Percentiles rank a stretch among this genome's conserved stretches.
These are phyloP conservation scores for Petroica traversi DNA, from an alignment of 2,113 vertebrate species.

Conservation along the genomic window DNA sequence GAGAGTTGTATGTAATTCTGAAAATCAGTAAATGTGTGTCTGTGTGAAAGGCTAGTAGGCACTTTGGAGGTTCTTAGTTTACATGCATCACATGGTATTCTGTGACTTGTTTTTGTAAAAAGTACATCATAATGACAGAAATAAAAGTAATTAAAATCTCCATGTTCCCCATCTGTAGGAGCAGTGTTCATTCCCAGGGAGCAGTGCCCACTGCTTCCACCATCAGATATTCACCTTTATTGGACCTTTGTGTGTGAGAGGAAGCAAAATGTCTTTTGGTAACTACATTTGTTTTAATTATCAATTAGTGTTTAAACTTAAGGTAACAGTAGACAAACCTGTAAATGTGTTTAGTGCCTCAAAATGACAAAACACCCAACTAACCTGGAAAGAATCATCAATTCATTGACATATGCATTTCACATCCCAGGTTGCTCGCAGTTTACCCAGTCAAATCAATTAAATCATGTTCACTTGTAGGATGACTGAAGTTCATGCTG, in stretches of 20 bases:
- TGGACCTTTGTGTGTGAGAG: neutral
- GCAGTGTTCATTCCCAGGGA: neutral
- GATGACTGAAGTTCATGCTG: neutral
- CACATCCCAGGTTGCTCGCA: neutral
- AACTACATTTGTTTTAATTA: neutral
- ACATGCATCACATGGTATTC: neutral
- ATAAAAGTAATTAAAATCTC: neutral
- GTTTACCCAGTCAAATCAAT: neutral
- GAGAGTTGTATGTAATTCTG: neutral
- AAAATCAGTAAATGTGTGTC: neutral
- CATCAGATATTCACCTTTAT: neutral
- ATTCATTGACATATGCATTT: neutral
- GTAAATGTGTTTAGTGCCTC: neutral
- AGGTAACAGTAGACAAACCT: neutral
- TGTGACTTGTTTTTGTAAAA: neutral
- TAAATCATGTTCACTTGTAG: neutral
- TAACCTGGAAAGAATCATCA: neutral
- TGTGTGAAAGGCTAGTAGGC: neutral
- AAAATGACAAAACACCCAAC: neutral
- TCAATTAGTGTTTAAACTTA: neutral
- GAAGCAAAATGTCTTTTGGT: neutral
- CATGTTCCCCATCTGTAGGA: neutral
- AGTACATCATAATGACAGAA: neutral
- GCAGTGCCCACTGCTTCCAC: neutral
- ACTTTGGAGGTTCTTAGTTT: neutral